Percentiles rank a stretch among this genome's conserved stretches.
Evolutionary conservation across 2,888 invertebrate genomes (phyloP).

Genomic region (Agrotis puta): DNA sequence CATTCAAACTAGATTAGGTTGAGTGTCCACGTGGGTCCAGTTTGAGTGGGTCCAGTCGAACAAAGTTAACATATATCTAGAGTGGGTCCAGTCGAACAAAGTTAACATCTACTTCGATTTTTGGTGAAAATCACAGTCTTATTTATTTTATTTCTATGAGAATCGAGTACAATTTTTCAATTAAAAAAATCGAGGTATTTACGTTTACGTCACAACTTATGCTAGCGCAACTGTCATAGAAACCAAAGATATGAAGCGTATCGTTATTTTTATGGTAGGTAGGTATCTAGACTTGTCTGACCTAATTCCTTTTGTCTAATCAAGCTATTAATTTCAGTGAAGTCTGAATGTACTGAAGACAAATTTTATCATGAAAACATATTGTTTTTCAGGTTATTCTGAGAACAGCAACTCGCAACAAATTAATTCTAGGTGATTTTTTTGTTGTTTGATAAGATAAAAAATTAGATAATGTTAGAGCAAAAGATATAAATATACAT

Average conservation of each 20-base stretch:
- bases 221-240: neutral
- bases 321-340: slow-evolving; percentile 18
- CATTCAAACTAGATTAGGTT: too few species aligned
- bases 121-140: too few species aligned
- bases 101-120: too few species aligned
- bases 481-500: neutral
- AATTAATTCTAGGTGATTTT: slow-evolving; percentile 9
- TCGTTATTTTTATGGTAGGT: neutral
- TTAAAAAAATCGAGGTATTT: too few species aligned
- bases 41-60: too few species aligned
- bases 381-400: slow-evolving; percentile 17
- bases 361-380: slow-evolving; percentile 26
- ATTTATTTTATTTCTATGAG: too few species aligned
- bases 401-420: slow-evolving; percentile 7
- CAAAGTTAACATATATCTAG: too few species aligned
- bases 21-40: too few species aligned
- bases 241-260: neutral
- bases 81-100: too few species aligned
- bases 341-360: slow-evolving; percentile 15
- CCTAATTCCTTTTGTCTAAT: slow-evolving; percentile 20
- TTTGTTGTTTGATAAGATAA: slow-evolving; percentile 35
- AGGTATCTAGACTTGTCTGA: slow-evolving; percentile 4
- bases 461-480: neutral
- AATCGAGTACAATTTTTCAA: too few species aligned
- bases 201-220: too few species aligned